Conservation (phyloP, 2,797 vertebrate genomes). For the Hylomyscus alleni region DNA sequence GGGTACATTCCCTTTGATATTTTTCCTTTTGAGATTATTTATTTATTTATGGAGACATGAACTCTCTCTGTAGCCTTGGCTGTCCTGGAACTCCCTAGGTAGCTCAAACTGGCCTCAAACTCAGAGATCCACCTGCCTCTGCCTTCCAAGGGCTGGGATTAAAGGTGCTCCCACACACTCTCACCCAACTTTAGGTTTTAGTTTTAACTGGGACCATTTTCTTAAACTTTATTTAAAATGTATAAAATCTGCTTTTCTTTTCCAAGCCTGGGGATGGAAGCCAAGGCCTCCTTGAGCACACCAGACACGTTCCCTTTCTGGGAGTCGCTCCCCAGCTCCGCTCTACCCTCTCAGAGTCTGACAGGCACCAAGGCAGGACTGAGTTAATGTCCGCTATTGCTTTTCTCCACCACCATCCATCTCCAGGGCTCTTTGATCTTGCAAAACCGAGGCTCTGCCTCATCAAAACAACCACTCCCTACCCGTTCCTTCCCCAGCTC, state of each 20-base stretch:
- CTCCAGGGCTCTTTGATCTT: background rate
- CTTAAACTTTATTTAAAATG: background rate
- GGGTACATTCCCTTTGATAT: too few species aligned
- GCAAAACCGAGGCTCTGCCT: background rate
- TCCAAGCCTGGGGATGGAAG: background rate
- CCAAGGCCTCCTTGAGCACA: background rate
- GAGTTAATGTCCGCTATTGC: background rate
- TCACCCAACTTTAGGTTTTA: background rate
- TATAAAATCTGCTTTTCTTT: background rate
- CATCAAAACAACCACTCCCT: background rate
- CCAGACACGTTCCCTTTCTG: too few species aligned
- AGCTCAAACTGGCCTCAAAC: background rate
- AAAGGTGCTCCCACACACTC: accelerated
- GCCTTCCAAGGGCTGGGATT: background rate
- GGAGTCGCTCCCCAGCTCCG: background rate
- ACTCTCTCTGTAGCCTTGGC: background rate
- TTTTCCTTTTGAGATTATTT: background rate
- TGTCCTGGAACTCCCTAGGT: background rate
- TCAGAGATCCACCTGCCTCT: background rate
- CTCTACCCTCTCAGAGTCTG: background rate
- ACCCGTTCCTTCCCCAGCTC: background rate
- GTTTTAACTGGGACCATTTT: background rate
- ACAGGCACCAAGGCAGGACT: background rate
- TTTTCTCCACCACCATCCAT: background rate
- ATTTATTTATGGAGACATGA: background rate